These are phyloP conservation scores for Pycnonotus jocosus DNA, from an alignment of 2,113 vertebrate species.

Conservation along the genomic window DNA sequence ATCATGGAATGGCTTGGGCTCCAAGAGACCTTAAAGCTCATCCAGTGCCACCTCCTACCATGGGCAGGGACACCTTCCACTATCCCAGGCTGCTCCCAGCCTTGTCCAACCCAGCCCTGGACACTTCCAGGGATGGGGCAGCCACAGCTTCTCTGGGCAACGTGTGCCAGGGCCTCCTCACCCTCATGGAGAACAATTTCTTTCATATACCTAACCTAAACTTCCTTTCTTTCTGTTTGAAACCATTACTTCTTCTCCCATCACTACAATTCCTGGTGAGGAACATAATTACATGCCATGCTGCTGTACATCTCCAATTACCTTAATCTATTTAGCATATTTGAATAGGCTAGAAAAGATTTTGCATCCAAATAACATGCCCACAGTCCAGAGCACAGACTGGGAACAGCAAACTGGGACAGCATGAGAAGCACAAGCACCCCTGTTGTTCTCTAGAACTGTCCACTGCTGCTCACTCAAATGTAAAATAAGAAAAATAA, in stretches of 20 bases:
- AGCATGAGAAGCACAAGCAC: background rate
- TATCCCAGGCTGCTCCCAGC: background rate
- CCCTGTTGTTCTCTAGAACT: background rate
- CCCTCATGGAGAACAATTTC: background rate
- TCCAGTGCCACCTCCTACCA: too few species aligned
- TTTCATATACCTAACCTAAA: background rate
- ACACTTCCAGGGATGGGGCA: background rate
- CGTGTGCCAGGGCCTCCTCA: background rate
- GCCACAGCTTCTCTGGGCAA: background rate
- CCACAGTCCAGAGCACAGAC: background rate
- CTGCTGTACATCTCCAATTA: background rate
- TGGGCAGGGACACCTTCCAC: background rate
- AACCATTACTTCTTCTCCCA: background rate
- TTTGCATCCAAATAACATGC: background rate
- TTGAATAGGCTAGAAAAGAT: background rate
- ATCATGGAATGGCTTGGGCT: background rate
- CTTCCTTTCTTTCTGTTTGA: background rate
- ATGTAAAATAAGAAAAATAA: background rate
- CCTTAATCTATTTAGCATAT: background rate
- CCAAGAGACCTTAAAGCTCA: background rate
- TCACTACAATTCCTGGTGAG: background rate
- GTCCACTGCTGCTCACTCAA: background rate
- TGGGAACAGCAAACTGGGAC: background rate
- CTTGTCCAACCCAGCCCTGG: background rate
- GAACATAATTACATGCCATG: background rate